Conservation (phyloP, 2,113 vertebrate genomes). For the Hemicordylus capensis region DNA sequence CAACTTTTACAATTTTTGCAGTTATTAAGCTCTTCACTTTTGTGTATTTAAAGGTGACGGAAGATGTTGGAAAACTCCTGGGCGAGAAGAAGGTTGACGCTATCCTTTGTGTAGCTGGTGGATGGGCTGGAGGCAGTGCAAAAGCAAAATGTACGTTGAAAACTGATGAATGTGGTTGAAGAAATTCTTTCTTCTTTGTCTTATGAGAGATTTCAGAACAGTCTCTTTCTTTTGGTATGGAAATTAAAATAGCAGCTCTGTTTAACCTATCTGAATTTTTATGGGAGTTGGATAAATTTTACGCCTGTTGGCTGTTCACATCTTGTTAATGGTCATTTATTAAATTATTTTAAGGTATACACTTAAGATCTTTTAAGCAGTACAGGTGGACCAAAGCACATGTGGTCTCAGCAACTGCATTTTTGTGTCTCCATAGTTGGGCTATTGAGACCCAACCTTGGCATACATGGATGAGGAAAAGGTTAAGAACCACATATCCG, state of each 20-base stretch:
- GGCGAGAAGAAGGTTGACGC: slow-evolving; percentile 92
- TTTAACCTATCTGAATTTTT: background rate
- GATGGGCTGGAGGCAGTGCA: slow-evolving; percentile 95
- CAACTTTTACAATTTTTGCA: too few relatives aligned
- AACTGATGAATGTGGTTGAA: background rate
- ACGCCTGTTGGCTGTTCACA: background rate
- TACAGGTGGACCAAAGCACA: too few relatives aligned
- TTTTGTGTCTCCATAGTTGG: too few relatives aligned
- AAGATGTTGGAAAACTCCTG: slow-evolving; percentile 85
- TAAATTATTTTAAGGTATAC: background rate
- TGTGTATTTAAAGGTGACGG: slow-evolving; percentile 81
- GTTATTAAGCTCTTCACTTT: background rate
- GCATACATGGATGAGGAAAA: too few relatives aligned
- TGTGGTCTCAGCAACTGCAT: too few relatives aligned
- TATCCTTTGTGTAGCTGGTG: slow-evolving; percentile 93
- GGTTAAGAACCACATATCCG: too few relatives aligned
- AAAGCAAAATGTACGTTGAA: slow-evolving; percentile 89
- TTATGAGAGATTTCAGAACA: background rate
- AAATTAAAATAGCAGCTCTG: accelerated
- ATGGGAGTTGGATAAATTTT: background rate
- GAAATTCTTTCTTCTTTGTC: background rate
- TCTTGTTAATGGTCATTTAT: background rate
- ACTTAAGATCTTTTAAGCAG: background rate
- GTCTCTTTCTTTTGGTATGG: background rate
- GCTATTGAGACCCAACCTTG: too few relatives aligned